Percentiles rank a stretch among this genome's conserved stretches.
Evolutionary conservation across 2,888 invertebrate genomes (phyloP).

Genomic region (Sphinx pinastri): DNA sequence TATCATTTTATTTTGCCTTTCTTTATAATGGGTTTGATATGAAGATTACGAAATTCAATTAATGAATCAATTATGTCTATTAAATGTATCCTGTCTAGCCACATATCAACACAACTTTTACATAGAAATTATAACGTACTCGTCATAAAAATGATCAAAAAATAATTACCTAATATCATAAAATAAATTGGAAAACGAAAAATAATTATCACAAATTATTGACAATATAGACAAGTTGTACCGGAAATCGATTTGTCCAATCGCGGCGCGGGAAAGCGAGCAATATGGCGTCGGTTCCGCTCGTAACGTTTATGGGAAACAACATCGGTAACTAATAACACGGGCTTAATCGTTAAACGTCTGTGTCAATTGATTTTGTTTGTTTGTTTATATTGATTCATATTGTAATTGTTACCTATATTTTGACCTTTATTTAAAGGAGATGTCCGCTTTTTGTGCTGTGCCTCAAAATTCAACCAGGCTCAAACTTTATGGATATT

Average conservation of each 20-base stretch:
- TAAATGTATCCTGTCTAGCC: neutral
- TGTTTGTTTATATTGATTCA: constrained; percentile 33
- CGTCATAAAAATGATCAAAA: constrained; percentile 6
- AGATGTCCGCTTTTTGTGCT: neutral
- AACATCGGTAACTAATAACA: constrained; percentile 55
- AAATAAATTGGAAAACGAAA: constrained; percentile 23
- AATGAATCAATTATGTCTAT: neutral
- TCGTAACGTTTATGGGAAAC: constrained; percentile 53
- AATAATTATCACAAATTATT: constrained; percentile 23
- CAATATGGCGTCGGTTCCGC: constrained; percentile 75
- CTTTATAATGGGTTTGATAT: neutral
- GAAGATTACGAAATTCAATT: neutral
- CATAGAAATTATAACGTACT: constrained; percentile 14
- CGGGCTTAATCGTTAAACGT: constrained; percentile 51
- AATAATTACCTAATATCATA: constrained; percentile 13
- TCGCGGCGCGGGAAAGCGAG: constrained; percentile 64
- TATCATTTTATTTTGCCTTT: neutral
- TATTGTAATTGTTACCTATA: neutral
- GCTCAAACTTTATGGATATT: no score
- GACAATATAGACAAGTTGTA: constrained; percentile 13
- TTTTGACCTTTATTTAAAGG: neutral
- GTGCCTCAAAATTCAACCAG: no score
- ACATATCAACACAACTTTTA: neutral
- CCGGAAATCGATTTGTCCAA: constrained; percentile 74
- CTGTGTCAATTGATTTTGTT: constrained; percentile 48